These are phyloP conservation scores for Nemotelus nigrinus DNA, from an alignment of 2,888 invertebrate species.

Conservation along the genomic window DNA sequence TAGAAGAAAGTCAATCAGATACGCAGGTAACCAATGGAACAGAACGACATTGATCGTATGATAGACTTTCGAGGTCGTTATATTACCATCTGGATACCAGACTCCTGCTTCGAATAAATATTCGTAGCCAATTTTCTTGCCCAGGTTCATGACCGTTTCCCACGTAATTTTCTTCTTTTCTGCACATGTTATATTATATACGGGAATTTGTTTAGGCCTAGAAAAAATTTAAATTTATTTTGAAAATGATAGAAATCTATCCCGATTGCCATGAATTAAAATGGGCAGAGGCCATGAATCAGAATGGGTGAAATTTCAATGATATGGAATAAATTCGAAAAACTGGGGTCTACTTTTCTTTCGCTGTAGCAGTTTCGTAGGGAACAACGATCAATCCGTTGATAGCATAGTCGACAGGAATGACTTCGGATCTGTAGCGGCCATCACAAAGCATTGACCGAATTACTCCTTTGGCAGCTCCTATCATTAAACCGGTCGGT, in stretches of 20 bases:
- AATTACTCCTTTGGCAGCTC: slow-evolving; percentile 87
- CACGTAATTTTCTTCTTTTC: slow-evolving; percentile 83
- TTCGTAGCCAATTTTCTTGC: slow-evolving; percentile 73
- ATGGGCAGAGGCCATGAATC: background rate
- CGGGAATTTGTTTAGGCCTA: slow-evolving; percentile 76
- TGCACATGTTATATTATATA: slow-evolving; percentile 91
- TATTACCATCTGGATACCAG: slow-evolving; percentile 86
- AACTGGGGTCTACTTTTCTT: slow-evolving; percentile 64
- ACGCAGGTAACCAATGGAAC: slow-evolving; percentile 83
- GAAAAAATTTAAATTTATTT: slow-evolving; percentile 52
- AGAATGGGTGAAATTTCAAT: slow-evolving; percentile 3
- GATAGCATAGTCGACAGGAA: slow-evolving; percentile 84
- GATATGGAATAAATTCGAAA: background rate
- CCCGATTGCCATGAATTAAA: background rate
- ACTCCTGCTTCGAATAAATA: slow-evolving; percentile 87
- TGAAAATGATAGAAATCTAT: background rate
- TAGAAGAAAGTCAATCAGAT: slow-evolving; percentile 82
- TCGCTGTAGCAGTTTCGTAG: slow-evolving; percentile 71
- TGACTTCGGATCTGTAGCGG: slow-evolving; percentile 77
- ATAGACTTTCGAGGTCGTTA: slow-evolving; percentile 73
- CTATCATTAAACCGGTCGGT: slow-evolving; percentile 69
- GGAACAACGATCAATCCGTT: slow-evolving; percentile 81
- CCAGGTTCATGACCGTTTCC: slow-evolving; percentile 81
- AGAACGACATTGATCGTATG: slow-evolving; percentile 77
- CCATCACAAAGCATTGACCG: slow-evolving; percentile 85